Evolutionary conservation across 2,797 vertebrate species (phyloP).

Genomic region (Bufotes viridis): DNA sequence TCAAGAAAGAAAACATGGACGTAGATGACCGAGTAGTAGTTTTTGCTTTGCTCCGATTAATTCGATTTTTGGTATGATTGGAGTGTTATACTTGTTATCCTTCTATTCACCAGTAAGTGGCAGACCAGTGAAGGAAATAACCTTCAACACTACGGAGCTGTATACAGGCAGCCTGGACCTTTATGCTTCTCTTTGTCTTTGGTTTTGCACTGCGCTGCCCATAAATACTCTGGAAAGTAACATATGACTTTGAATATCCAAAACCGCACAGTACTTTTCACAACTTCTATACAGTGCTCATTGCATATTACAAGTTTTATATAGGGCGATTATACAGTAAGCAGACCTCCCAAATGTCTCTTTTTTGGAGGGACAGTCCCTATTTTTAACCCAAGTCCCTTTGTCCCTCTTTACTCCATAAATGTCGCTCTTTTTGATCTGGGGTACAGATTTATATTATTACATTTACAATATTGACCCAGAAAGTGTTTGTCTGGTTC

Average conservation of each 20-base stretch:
- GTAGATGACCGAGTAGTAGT: neutral
- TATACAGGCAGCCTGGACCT: neutral
- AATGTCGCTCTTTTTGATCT: too few relatives aligned
- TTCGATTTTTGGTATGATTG: neutral
- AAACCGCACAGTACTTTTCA: neutral
- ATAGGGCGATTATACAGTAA: neutral
- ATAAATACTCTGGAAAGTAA: neutral
- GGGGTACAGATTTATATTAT: too few relatives aligned
- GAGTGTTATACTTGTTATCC: neutral
- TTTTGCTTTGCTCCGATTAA: neutral
- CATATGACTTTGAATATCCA: neutral
- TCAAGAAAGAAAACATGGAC: neutral
- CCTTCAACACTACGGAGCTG: neutral
- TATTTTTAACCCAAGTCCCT: too few relatives aligned
- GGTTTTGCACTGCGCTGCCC: neutral
- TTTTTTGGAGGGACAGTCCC: too few relatives aligned
- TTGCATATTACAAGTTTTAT: neutral
- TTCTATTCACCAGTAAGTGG: constrained; percentile 34
- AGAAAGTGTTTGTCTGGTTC: too few relatives aligned
- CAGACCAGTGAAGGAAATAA: constrained; percentile 31
- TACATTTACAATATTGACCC: too few relatives aligned
- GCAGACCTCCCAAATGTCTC: too few relatives aligned
- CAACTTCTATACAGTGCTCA: neutral
- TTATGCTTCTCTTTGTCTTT: neutral
- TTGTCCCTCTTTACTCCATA: too few relatives aligned